These are phyloP conservation scores for Dynastes grantii DNA, from an alignment of 2,888 invertebrate genomes.

Conservation along the genomic window DNA sequence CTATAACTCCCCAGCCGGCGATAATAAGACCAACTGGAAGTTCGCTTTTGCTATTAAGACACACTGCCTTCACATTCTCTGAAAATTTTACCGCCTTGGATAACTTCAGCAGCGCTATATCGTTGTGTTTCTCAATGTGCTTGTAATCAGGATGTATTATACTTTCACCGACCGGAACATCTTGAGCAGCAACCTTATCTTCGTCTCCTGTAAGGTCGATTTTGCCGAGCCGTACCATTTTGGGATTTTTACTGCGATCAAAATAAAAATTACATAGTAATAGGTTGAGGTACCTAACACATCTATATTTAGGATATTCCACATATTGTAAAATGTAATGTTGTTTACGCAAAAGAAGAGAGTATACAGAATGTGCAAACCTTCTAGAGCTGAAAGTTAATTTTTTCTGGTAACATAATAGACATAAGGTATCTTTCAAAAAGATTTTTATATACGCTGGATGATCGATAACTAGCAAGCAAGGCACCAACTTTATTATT, in stretches of 20 bases:
- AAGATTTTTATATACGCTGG: too few relatives aligned
- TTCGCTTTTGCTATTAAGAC: slow-evolving; percentile 66
- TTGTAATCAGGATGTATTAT: slow-evolving; percentile 67
- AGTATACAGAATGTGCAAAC: too few relatives aligned
- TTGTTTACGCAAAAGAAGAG: too few relatives aligned
- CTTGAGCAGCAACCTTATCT: slow-evolving; percentile 61
- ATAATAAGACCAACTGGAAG: slow-evolving; percentile 64
- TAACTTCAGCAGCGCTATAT: slow-evolving; percentile 69
- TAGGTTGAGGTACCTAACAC: neutral
- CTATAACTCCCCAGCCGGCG: slow-evolving; percentile 70
- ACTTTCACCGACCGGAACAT: slow-evolving; percentile 62
- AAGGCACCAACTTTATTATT: too few relatives aligned
- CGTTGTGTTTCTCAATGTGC: slow-evolving; percentile 65
- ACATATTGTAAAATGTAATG: too few relatives aligned
- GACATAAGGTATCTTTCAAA: too few relatives aligned
- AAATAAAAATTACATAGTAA: neutral
- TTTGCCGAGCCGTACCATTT: slow-evolving; percentile 63
- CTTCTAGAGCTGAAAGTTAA: too few relatives aligned
- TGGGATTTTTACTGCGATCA: slow-evolving; percentile 44
- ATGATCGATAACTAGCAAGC: too few relatives aligned
- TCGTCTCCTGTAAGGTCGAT: slow-evolving; percentile 59
- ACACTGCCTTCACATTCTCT: slow-evolving; percentile 70
- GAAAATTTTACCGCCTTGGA: slow-evolving; percentile 60
- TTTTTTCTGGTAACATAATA: too few relatives aligned
- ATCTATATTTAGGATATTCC: too few relatives aligned